Evolutionary conservation across 2,888 invertebrate species (phyloP), one percentile per base, ranked within the genome.

Genomic region (Hesperia comma): DNA sequence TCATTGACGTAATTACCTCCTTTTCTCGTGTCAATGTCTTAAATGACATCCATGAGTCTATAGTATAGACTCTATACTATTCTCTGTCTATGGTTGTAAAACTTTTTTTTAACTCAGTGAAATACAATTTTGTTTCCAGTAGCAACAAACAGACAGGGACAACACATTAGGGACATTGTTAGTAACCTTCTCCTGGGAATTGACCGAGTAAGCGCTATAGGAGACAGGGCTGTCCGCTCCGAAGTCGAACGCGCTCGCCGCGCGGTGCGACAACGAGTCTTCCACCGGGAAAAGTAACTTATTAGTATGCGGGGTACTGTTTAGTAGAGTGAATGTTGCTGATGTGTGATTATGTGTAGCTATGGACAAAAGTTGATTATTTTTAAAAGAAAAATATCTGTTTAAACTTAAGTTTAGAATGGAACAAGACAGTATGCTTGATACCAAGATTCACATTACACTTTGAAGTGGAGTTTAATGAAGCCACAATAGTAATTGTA

Each of bases 151-250:
- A 75, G 63, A 74, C 12, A 72, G 66, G 70, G 55, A 77, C 69
- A 76, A 66, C 70, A 78, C 75, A 54, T 58, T 40, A 63, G 66
- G 60, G 49, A 63, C 14, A 62, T 66, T 79, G 86, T 92, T 91
- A 91, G 89, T 90, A 87, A 93, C 93, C 93, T 93, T 92, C 70
- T 91, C 90, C 74, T 91, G 91, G 6, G 87, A 83, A 82, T 90
- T 85, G 84, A 91, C 88, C 63, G 93, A 92, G 81, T 83, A 90
- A 74, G 90, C 90, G 82, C 91, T 92, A 85, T 86, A 90, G 61
- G 91, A 89, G 69, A 90, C 86, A 6, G 89, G 87, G 68, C 87
- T 86, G 78, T 90, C 88, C 7, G 80, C 85, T 40, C 83, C 83
- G 80, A 93, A 93, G 84, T 93, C 93, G 82, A 93, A 93, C 10